Evolutionary conservation across 64 coral and sea anemone species (phyloP).

Genomic region (Montipora sp.): DNA sequence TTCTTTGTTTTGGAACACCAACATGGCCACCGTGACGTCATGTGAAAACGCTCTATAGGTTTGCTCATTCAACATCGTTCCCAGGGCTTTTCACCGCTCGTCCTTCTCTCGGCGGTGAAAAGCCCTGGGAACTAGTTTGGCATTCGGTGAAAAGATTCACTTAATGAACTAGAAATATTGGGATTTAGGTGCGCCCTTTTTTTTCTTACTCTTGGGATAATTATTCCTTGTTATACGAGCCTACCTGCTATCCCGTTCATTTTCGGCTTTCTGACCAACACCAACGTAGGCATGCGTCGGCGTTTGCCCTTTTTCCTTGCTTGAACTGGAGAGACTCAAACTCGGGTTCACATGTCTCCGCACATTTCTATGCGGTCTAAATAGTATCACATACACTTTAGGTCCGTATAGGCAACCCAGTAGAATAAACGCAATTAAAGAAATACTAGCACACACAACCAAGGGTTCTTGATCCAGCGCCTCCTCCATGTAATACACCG

Average conservation of each 20-base stretch:
- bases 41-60: too few species aligned
- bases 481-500: constrained; percentile 80
- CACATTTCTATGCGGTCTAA: constrained; percentile 85
- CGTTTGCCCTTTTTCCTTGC: constrained; percentile 50
- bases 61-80: too few species aligned
- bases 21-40: too few species aligned
- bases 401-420: constrained; percentile 78
- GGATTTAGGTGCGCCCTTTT: neutral
- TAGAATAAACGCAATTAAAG: constrained; percentile 78
- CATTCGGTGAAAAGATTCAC: neutral
- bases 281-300: constrained; percentile 57
- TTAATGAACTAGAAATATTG: neutral
- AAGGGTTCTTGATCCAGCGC: constrained; percentile 56
- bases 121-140: neutral
- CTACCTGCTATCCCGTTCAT: constrained; percentile 64
- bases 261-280: constrained; percentile 15
- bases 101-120: neutral
- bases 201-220: too few species aligned
- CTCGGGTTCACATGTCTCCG: constrained; percentile 64
- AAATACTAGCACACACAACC: constrained; percentile 81
- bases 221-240: neutral
- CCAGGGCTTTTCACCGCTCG: too few species aligned
- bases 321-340: constrained; percentile 81
- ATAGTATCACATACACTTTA: constrained; percentile 88
- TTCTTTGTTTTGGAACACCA: too few species aligned